phyloP scores from a whole-genome alignment of 2,113 vertebrate genomes.

The Planiliza haematocheilus region DNA sequence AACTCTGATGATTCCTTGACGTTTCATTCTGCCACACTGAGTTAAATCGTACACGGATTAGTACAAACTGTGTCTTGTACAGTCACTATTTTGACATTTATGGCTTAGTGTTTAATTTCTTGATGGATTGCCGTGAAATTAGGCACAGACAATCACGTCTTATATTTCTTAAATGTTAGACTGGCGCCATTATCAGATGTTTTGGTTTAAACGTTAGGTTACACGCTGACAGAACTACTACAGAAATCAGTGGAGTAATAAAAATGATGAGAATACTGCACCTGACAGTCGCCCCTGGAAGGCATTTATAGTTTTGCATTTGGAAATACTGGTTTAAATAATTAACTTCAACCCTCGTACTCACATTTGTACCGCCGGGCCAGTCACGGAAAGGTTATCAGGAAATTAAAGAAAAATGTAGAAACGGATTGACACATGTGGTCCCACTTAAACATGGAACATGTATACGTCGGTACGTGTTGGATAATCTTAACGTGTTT shows the following conservation, averaged over 20 bases:
- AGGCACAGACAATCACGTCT: not conserved
- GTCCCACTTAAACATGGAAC: not conserved
- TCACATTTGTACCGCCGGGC: not conserved
- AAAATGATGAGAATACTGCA: too few relatives aligned
- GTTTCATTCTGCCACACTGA: not conserved
- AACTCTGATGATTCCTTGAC: not conserved
- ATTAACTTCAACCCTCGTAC: not conserved
- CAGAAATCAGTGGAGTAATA: too few relatives aligned
- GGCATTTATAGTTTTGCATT: too few relatives aligned
- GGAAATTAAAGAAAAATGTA: too few relatives aligned
- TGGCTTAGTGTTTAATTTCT: not conserved
- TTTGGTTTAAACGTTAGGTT: not conserved
- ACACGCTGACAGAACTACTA: too few relatives aligned
- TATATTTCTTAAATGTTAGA: not conserved
- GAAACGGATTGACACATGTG: too few relatives aligned
- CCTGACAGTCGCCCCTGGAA: too few relatives aligned
- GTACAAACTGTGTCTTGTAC: too few relatives aligned
- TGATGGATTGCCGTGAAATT: too few relatives aligned
- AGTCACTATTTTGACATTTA: not conserved
- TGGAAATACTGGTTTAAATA: not conserved
- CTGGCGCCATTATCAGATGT: not conserved
- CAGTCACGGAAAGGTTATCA: too few relatives aligned
- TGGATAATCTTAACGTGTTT: constrained; percentile 27
- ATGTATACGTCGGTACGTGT: constrained; percentile 1
- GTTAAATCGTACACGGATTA: too few relatives aligned